phyloP scores from a whole-genome alignment of 2,113 vertebrate genomes.

The Chunga burmeisteri region DNA sequence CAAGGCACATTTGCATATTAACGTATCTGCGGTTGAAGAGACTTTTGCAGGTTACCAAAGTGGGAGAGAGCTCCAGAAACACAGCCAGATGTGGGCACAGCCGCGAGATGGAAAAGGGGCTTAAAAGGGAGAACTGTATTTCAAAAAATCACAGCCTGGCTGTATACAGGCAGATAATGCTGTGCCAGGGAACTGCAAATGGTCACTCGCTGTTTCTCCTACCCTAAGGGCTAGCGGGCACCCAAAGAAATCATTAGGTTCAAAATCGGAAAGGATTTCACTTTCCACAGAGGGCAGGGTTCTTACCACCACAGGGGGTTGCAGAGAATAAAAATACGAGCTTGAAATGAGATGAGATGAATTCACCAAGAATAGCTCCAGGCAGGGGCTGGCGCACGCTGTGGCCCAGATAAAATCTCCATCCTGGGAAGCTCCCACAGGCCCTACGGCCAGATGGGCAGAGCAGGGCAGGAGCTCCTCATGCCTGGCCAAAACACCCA shows the following conservation, averaged over 20 bases:
- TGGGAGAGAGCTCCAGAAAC: background rate
- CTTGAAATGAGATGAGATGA: conserved; percentile 25
- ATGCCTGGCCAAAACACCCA: background rate
- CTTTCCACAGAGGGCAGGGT: background rate
- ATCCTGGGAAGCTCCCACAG: background rate
- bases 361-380: conserved; percentile 45
- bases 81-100: background rate
- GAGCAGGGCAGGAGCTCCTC: background rate
- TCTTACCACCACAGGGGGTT: background rate
- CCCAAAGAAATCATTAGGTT: background rate
- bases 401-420: conserved; percentile 45
- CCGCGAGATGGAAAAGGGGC: background rate
- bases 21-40: background rate
- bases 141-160: background rate
- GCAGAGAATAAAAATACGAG: conserved; percentile 11
- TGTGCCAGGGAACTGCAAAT: accelerated
- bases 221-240: accelerated
- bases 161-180: background rate
- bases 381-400: background rate
- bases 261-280: background rate
- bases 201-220: accelerated
- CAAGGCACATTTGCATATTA: background rate
- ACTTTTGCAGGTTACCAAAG: background rate
- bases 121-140: background rate
- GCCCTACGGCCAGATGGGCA: background rate